Percentiles rank a stretch among this genome's conserved stretches.
These are phyloP conservation scores for Drosophila leonis DNA, from an alignment of 2,888 invertebrate species.

Conservation along the genomic window DNA sequence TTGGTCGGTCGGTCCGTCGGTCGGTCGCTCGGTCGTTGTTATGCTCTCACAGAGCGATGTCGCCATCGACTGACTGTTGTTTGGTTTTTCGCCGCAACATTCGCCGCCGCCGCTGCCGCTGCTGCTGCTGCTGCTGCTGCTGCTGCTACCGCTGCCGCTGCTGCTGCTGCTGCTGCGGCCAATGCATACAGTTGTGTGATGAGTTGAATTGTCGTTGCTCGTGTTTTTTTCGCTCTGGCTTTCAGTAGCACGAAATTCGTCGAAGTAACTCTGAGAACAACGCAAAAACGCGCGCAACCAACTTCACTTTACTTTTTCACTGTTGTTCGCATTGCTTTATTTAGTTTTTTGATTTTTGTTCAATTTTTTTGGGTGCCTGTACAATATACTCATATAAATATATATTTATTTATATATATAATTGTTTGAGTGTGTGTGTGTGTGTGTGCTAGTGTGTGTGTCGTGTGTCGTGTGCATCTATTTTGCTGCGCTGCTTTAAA, in stretches of 20 bases:
- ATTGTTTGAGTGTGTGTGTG: neutral
- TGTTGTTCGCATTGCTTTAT: constrained; percentile 23
- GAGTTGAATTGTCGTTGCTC: constrained; percentile 58
- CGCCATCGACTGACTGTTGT: constrained; percentile 30
- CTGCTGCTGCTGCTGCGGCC: constrained; percentile 28
- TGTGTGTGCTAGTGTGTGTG: neutral
- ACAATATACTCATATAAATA: neutral
- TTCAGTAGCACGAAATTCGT: constrained; percentile 61
- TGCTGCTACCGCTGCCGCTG: neutral
- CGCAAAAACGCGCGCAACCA: constrained; percentile 69
- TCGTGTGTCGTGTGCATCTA: constrained; percentile 8
- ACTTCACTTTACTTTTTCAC: constrained; percentile 47
- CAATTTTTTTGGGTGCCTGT: constrained; percentile 19
- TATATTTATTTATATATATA: neutral
- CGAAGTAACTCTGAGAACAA: constrained; percentile 60
- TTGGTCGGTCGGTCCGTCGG: constrained; percentile 14
- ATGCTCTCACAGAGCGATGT: constrained; percentile 45
- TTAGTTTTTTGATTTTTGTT: neutral
- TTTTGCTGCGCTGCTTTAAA: constrained; percentile 13
- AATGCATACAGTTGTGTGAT: constrained; percentile 53
- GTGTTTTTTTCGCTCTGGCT: constrained; percentile 52
- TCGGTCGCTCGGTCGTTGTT: constrained; percentile 21
- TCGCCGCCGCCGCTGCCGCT: constrained; percentile 8
- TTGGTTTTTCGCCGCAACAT: constrained; percentile 42
- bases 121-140: constrained; percentile 27